A percentile compares a stretch with the other conserved stretches of the same genome.
Evolutionary conservation across 1,140 invertebrate species (phyloP).

Genomic region (Drosophila azteca): DNA sequence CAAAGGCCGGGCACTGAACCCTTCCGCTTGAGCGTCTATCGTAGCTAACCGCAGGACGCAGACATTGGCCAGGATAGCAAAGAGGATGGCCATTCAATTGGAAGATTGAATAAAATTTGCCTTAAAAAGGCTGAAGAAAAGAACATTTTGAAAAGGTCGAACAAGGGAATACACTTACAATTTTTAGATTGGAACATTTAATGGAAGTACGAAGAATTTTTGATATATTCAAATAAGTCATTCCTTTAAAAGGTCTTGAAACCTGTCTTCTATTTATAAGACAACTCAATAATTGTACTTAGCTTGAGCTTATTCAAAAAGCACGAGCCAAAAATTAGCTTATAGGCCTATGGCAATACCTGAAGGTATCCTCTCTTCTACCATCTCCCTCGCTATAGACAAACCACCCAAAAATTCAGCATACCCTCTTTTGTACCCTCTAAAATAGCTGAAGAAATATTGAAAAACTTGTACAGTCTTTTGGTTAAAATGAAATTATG

Average conservation of each 20-base stretch:
- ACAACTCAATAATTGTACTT: too few relatives aligned
- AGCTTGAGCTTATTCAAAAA: too few relatives aligned
- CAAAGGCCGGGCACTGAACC: constrained; percentile 48
- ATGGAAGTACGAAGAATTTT: too few relatives aligned
- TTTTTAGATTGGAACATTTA: too few relatives aligned
- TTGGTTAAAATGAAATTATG: constrained; percentile 66
- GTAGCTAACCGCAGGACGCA: constrained; percentile 69
- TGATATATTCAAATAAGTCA: too few relatives aligned
- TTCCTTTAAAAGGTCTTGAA: too few relatives aligned
- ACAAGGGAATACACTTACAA: neutral
- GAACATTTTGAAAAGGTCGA: constrained; percentile 9
- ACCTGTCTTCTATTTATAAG: too few relatives aligned
- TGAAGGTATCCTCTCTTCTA: too few relatives aligned
- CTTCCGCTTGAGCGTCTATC: constrained; percentile 78
- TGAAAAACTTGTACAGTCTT: constrained; percentile 38
- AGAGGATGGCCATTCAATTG: constrained; percentile 69
- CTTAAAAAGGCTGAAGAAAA: constrained; percentile 61
- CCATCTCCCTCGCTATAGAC: too few relatives aligned
- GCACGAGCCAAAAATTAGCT: too few relatives aligned
- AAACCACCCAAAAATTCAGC: neutral
- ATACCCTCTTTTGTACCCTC: constrained; percentile 18
- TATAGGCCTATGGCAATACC: too few relatives aligned
- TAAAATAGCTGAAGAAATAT: constrained; percentile 43
- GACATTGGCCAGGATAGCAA: constrained; percentile 33
- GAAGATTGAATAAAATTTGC: constrained; percentile 84